A percentile compares a stretch with the other conserved stretches of the same genome.
phyloP scores from a whole-genome alignment of 2,797 vertebrate genomes.

The Clarias platycephalus region DNA sequence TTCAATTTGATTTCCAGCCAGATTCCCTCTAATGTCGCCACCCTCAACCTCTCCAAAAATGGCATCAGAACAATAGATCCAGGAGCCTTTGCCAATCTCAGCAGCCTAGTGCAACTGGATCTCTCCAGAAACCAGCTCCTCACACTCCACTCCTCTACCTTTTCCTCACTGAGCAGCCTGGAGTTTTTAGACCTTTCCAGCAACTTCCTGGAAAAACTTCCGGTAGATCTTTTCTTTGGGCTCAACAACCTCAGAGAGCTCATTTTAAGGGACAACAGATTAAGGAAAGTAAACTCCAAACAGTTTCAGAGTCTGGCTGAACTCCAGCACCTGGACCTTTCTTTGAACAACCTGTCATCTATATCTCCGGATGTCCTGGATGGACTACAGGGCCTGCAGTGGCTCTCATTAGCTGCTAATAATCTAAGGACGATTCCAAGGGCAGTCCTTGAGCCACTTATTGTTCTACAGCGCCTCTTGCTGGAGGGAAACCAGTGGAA shows the following conservation, averaged over 20 bases:
- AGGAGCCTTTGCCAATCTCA: conserved; percentile 80
- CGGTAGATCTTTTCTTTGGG: conserved; percentile 70
- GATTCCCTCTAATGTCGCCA: conserved; percentile 76
- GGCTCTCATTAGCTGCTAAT: conserved; percentile 87
- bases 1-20: conserved; percentile 71
- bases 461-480: conserved; percentile 81
- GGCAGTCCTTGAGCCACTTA: conserved; percentile 84
- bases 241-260: conserved; percentile 75
- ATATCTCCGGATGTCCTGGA: conserved; percentile 85
- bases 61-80: conserved; percentile 81
- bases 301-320: conserved; percentile 78
- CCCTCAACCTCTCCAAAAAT: conserved; percentile 86
- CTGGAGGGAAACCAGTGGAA: conserved; percentile 92
- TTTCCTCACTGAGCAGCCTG: conserved; percentile 78
- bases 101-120: conserved; percentile 84
- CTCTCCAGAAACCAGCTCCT: conserved; percentile 91
- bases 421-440: conserved; percentile 83
- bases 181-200: conserved; percentile 88
- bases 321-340: conserved; percentile 86
- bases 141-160: conserved; percentile 75
- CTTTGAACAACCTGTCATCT: conserved; percentile 82
- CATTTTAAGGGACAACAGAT: conserved; percentile 77
- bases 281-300: conserved; percentile 80
- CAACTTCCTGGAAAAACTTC: conserved; percentile 79
- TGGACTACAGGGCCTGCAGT: conserved; percentile 78